Conservation (phyloP, 2,797 vertebrate species). For the Alauda arvensis region DNA sequence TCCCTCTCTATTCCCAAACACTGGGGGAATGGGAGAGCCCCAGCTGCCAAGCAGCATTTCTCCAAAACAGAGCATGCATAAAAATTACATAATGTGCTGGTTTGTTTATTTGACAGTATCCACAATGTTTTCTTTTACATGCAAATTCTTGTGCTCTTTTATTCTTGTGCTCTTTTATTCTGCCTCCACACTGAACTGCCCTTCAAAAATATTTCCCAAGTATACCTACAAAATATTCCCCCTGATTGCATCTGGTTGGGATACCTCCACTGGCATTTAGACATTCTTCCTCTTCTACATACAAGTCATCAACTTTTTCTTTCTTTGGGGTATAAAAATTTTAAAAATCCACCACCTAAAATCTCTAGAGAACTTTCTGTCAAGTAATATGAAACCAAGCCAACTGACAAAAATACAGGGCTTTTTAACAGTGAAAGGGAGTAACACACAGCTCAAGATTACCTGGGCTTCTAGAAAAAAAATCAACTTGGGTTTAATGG, state of each 20-base stretch:
- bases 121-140: not conserved
- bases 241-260: not conserved
- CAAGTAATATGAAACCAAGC: not conserved
- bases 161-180: not conserved
- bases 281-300: not conserved
- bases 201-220: not conserved
- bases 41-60: conserved; percentile 25
- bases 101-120: conserved; percentile 11
- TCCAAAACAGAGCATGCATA: not conserved
- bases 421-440: not conserved
- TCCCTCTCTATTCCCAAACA: not conserved
- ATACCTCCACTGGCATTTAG: not conserved
- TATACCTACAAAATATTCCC: not conserved
- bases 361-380: not conserved
- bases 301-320: not conserved
- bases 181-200: not conserved
- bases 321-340: not conserved
- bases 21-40: not conserved
- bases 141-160: not conserved
- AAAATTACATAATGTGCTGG: not conserved
- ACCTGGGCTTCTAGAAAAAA: not conserved
- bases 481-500: not conserved
- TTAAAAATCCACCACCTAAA: not conserved
- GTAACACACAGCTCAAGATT: not conserved
- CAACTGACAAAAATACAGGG: not conserved